These are phyloP conservation scores for Catharus ustulatus DNA, from an alignment of 2,797 vertebrate genomes.

Conservation along the genomic window DNA sequence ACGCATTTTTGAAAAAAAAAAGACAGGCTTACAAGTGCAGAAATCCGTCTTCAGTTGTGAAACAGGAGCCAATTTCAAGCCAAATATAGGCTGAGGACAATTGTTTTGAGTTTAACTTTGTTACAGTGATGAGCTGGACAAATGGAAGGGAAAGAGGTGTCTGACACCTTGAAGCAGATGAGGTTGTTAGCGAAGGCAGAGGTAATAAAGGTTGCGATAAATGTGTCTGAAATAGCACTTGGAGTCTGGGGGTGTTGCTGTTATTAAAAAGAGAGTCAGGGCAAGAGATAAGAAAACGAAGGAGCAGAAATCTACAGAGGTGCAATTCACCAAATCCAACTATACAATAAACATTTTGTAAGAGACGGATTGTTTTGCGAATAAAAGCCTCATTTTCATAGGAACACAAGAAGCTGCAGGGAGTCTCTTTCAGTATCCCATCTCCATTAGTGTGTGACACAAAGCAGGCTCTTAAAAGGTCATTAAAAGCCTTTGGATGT, in stretches of 20 bases:
- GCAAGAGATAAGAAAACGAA: background rate
- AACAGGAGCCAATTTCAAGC: conserved; percentile 4
- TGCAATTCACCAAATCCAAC: background rate
- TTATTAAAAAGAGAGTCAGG: background rate
- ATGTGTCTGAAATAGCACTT: background rate
- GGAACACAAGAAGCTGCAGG: background rate
- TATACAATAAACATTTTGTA: background rate
- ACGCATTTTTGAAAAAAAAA: background rate
- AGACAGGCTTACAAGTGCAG: background rate
- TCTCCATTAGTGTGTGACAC: background rate
- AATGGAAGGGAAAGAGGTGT: background rate
- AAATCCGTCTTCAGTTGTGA: background rate
- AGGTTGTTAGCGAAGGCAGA: background rate
- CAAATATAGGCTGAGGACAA: background rate
- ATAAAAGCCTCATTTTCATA: background rate
- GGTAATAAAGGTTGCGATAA: background rate
- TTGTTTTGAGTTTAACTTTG: conserved; percentile 14
- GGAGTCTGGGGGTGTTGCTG: background rate
- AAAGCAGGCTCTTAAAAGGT: background rate
- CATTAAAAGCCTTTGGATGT: background rate
- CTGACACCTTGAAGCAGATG: background rate
- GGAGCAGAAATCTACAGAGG: background rate
- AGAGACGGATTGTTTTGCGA: background rate
- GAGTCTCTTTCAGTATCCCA: background rate
- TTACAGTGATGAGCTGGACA: background rate